Evolutionary conservation across 1,140 invertebrate genomes (phyloP), one percentile per base, ranked within the genome.

Genomic region (Solenopsis invicta): DNA sequence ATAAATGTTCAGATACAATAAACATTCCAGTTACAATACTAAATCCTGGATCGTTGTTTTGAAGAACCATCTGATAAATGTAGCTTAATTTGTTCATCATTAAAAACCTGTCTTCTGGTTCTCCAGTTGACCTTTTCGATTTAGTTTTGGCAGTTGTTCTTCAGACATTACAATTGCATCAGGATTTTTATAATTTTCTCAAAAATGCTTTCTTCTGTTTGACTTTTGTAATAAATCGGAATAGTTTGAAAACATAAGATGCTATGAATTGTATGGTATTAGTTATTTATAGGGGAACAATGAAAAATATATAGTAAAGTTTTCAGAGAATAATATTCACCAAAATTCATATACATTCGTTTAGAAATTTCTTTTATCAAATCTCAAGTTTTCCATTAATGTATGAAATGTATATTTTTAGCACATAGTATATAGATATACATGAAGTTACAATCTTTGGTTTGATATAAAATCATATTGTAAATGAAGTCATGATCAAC

Each of bases 301-400:
- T 66, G 37, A 66, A 66, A 66, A 66, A 64, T 64, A 34, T 37
- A 41, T 41, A 45, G 4, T 67, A 45, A 69, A 69, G 5, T 48
- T 3, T 69, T 69, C 18, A 21, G 18, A 48, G 21, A 69, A 69
- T 34, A 67, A 67, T 45, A 48, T 67, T 67, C 2, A 67, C 3
- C 10, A 48, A 69, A 48, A 48, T 66, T 8, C 9, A n/a, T n/a
- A 37, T 37, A 12, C 8, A 21, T 69, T 69, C 12, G 41, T 12
- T 12, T 12, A 69, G 13, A 48, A 69, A 69, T 6, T 48, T 69
- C 0, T 50, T 82, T 75, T 74, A 78, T 90, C 69, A 86, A 92
- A 92, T 90, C 88, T 92, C 91, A 91, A 78, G 67, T 90, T 92
- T 92, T 91, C 81, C 86, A 80, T 80, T 71, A 86, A 81, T 88